These are phyloP conservation scores for Lophotriccus pileatus DNA, from an alignment of 2,797 vertebrate genomes.

Conservation along the genomic window DNA sequence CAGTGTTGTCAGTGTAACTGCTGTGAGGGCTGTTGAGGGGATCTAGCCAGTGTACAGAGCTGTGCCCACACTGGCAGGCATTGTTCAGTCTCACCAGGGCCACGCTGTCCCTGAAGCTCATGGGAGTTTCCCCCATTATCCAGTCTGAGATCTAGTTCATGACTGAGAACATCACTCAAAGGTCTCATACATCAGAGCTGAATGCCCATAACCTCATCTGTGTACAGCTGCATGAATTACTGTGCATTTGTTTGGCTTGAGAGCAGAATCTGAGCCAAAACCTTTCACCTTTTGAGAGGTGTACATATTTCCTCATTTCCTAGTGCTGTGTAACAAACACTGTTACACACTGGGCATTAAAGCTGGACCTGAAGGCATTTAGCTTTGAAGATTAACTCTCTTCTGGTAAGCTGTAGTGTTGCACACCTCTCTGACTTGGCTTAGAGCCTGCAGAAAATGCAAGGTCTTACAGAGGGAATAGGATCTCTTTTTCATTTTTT, in stretches of 20 bases:
- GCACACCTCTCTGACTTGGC: background rate
- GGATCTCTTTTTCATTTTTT: background rate
- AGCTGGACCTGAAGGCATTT: background rate
- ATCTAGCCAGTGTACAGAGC: background rate
- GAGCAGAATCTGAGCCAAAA: background rate
- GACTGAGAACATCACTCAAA: background rate
- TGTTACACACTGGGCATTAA: background rate
- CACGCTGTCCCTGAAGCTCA: background rate
- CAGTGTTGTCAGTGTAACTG: fast-evolving
- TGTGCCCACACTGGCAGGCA: background rate
- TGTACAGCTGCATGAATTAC: background rate
- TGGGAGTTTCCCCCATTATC: background rate
- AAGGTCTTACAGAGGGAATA: background rate
- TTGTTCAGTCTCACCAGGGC: background rate
- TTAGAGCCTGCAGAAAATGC: background rate
- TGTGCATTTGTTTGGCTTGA: background rate
- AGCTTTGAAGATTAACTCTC: background rate
- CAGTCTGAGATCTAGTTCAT: background rate
- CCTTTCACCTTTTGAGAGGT: background rate
- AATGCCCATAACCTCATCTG: background rate
- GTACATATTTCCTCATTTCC: background rate
- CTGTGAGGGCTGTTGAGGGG: background rate
- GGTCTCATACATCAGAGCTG: fast-evolving
- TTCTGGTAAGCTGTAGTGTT: background rate
- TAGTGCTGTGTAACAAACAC: background rate